Conservation (phyloP, 2,113 vertebrate species). For the Xenopus tropicalis region UCB_Xtro_10.0 CM004449.2:99729001-99729500, state of each 20-base stretch:
- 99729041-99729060: too few relatives aligned
- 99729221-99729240: conserved; percentile 89
- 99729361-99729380: not conserved
- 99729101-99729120: too few relatives aligned
- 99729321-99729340: not conserved
- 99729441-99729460: not conserved
- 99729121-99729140: too few relatives aligned
- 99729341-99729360: not conserved
- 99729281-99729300: conserved; percentile 90
- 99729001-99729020: too few relatives aligned
- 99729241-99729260: conserved; percentile 93
- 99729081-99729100: too few relatives aligned
- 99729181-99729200: conserved; percentile 76
- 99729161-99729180: too few relatives aligned
- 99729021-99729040: too few relatives aligned
- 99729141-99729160: too few relatives aligned
- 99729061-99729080: too few relatives aligned
- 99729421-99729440: not conserved
- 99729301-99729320: conserved; percentile 14
- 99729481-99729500: not conserved
- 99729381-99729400: not conserved
- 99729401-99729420: not conserved
- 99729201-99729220: conserved; percentile 94
- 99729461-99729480: not conserved
- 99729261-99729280: conserved; percentile 91